Evolutionary conservation across 2,113 vertebrate genomes (phyloP).

Genomic region (Phycodurus eques): DNA sequence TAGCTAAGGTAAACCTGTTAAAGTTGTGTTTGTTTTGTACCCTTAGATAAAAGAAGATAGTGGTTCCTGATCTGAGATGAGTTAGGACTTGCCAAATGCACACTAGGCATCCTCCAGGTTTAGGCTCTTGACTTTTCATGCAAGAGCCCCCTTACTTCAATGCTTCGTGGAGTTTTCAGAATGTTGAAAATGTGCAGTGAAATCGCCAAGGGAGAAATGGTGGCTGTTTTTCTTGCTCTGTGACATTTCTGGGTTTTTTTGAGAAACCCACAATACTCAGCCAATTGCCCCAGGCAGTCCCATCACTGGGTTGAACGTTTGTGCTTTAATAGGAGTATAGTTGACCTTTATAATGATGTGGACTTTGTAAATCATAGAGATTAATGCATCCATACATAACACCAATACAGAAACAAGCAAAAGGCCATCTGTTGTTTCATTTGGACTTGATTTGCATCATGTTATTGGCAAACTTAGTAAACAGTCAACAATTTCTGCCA

Average conservation of each 20-base stretch:
- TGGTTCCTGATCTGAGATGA: slow-evolving; percentile 38
- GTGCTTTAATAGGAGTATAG: slow-evolving; percentile 30
- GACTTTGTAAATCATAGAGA: slow-evolving; percentile 37
- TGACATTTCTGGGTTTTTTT: slow-evolving; percentile 55
- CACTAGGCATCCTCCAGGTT: slow-evolving; percentile 24
- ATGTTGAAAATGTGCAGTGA: slow-evolving; percentile 15
- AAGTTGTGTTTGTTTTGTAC: slow-evolving; percentile 46
- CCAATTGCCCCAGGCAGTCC: slow-evolving; percentile 28
- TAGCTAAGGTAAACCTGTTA: slow-evolving; percentile 30
- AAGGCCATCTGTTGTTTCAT: neutral
- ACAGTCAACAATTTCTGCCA: neutral
- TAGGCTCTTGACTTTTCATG: slow-evolving; percentile 33
- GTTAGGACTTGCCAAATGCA: slow-evolving; percentile 54
- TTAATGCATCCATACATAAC: slow-evolving; percentile 24
- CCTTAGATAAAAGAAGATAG: slow-evolving; percentile 42
- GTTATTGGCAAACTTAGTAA: neutral
- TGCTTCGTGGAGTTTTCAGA: slow-evolving; percentile 25
- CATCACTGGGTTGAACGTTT: slow-evolving; percentile 26
- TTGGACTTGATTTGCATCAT: neutral
- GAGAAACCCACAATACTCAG: slow-evolving; percentile 29
- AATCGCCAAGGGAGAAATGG: slow-evolving; percentile 13
- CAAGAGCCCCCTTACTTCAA: slow-evolving; percentile 40
- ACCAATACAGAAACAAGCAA: slow-evolving; percentile 7
- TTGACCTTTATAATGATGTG: slow-evolving; percentile 32
- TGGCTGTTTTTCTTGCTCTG: slow-evolving; percentile 33